Percentiles rank a stretch among this genome's conserved stretches.
Evolutionary conservation across 1,140 invertebrate species (phyloP).

Genomic region (Lethocerus indicus): DNA sequence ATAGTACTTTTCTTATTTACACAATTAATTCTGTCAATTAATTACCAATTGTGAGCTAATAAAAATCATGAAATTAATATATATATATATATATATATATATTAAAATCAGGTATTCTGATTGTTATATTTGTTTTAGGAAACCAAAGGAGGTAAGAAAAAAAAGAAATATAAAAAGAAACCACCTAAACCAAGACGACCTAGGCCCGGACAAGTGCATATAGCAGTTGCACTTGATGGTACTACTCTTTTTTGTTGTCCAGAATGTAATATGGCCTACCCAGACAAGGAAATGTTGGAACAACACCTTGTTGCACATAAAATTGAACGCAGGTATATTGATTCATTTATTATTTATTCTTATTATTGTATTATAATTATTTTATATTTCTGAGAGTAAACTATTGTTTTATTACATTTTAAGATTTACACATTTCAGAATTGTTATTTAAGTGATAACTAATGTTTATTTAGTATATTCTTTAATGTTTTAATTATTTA

Average conservation of each 20-base stretch:
- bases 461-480: background rate
- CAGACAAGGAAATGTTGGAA: conserved; percentile 59
- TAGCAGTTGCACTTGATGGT: conserved; percentile 65
- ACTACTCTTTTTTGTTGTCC: conserved; percentile 70
- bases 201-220: conserved; percentile 46
- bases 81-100: no score
- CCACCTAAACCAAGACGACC: conserved; percentile 38
- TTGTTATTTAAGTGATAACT: background rate
- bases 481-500: background rate
- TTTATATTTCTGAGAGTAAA: background rate
- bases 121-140: conserved; percentile 15
- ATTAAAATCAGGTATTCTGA: no score
- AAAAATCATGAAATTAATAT: no score
- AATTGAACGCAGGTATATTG: conserved; percentile 15
- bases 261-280: conserved; percentile 72
- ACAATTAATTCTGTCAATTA: no score
- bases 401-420: background rate
- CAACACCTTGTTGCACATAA: conserved; percentile 64
- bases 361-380: background rate
- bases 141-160: conserved; percentile 39
- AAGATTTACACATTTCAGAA: background rate
- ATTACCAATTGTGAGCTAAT: no score
- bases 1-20: no score
- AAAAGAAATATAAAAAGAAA: conserved; percentile 65
- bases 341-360: background rate